Percentiles rank a stretch among this genome's conserved stretches.
Evolutionary conservation across 2,888 invertebrate genomes (phyloP).

Genomic region (Oligia fasciuncula): DNA sequence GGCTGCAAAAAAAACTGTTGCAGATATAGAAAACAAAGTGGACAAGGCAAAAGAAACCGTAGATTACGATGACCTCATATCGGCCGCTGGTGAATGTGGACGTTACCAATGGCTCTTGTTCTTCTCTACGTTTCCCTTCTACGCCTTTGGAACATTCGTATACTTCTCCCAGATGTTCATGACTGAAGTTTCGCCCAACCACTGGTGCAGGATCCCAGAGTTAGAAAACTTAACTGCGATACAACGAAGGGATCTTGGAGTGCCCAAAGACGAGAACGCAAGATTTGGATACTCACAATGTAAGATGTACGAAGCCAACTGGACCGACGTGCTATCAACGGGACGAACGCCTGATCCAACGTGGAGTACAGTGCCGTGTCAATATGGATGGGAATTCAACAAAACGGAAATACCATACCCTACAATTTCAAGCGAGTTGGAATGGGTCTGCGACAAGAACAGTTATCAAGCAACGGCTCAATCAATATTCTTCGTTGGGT

Average conservation of each 20-base stretch:
- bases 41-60: constrained; percentile 60
- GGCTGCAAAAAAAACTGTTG: constrained; percentile 28
- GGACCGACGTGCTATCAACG: constrained; percentile 73
- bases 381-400: constrained; percentile 81
- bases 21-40: constrained; percentile 43
- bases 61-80: constrained; percentile 74
- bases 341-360: constrained; percentile 68
- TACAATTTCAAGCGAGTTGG: constrained; percentile 79
- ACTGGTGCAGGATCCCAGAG: constrained; percentile 77
- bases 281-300: constrained; percentile 78
- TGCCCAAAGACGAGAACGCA: constrained; percentile 69
- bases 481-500: constrained; percentile 78
- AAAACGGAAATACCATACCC: constrained; percentile 80
- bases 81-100: constrained; percentile 75
- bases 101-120: constrained; percentile 73
- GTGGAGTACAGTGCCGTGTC: constrained; percentile 75
- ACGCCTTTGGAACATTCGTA: constrained; percentile 71
- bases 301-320: constrained; percentile 74
- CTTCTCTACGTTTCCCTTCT: constrained; percentile 73
- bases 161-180: constrained; percentile 76
- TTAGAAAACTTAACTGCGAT: constrained; percentile 71
- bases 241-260: constrained; percentile 72
- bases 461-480: constrained; percentile 82
- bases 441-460: constrained; percentile 80
- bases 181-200: constrained; percentile 75